phyloP scores from a whole-genome alignment of 2,113 vertebrate genomes.

The Leucosticte australis region DNA sequence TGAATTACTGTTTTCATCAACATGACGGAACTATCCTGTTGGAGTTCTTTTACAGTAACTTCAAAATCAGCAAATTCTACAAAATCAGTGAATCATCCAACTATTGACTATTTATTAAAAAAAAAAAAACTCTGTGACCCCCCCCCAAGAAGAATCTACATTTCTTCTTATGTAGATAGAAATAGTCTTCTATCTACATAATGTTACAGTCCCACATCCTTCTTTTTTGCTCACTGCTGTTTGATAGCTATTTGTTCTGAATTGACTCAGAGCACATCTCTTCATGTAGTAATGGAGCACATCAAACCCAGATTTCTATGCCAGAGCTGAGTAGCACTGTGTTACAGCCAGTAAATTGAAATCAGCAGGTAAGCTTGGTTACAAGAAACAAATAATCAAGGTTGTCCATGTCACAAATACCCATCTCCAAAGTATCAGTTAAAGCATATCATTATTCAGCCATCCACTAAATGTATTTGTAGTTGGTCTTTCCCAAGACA shows the following conservation, averaged over 20 bases:
- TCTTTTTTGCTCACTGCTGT: neutral
- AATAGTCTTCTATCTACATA: neutral
- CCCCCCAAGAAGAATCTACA: neutral
- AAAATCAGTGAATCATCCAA: neutral
- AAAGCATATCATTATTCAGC: neutral
- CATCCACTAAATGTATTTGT: neutral
- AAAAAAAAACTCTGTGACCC: neutral
- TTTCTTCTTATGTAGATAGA: neutral
- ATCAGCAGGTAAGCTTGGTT: neutral
- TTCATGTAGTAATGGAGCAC: neutral
- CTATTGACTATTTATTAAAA: neutral
- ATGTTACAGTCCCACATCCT: rapidly evolving
- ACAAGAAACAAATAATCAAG: neutral
- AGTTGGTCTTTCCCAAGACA: neutral
- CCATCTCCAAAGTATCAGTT: neutral
- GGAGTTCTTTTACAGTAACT: neutral
- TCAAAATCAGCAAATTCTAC: neutral
- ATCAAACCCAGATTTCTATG: neutral
- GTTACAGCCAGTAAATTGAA: neutral
- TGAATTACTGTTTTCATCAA: neutral
- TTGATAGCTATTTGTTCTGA: neutral
- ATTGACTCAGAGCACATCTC: neutral
- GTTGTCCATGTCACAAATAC: neutral
- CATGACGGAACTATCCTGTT: neutral
- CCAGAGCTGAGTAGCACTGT: neutral